Base-by-base conservation (phyloP, 2,888 invertebrate species). In the Platerodrilus igneus region DNA sequence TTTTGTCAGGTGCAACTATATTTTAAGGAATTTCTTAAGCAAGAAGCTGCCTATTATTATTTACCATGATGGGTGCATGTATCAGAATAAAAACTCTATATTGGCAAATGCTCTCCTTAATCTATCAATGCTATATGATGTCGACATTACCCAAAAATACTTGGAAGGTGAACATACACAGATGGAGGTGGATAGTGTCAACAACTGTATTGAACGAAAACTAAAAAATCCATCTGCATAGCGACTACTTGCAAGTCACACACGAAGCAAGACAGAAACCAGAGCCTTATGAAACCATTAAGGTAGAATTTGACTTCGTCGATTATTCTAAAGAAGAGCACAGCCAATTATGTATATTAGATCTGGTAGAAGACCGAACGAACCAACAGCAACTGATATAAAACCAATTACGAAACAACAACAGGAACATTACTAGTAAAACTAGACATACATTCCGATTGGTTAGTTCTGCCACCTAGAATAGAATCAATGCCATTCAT, bases 131-230 rank as follows among this genome's bases (percentile, higher is more conserved):
- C 1, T 28, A 2, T 7, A 16, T 9, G 3, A 4, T 5, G 11
- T 17, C 4, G 2, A 4, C 2, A 16, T 27, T 3, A n/a, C n/a
- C n/a, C n/a, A n/a, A n/a, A 16, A 32, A 10, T 32, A 23, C 9
- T 8, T 32, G 4, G 14, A n/a, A 30, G 49, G 49, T 9, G 62
- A 59, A 7, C 62, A 63, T 42, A 58, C 62, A 1, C 59, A 62
- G 46, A 62, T 62, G 58, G 58, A 63, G 37, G 53, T 51, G 9
- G 63, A 63, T 41, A 56, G 53, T 1, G 56, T 58, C 1, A 61
- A 65, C 47, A 29, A 53, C 37, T 35, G 41, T 2, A 58, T 64
- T 17, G 63, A 64, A 46, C 41, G 51, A 25, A 57, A 50, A 14
- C 29, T 27, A 37, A 47, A 39, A 4, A 6, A 22, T 22, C 7